phyloP scores from a whole-genome alignment of 2,888 invertebrate genomes.

The Eristalis tenax region DNA sequence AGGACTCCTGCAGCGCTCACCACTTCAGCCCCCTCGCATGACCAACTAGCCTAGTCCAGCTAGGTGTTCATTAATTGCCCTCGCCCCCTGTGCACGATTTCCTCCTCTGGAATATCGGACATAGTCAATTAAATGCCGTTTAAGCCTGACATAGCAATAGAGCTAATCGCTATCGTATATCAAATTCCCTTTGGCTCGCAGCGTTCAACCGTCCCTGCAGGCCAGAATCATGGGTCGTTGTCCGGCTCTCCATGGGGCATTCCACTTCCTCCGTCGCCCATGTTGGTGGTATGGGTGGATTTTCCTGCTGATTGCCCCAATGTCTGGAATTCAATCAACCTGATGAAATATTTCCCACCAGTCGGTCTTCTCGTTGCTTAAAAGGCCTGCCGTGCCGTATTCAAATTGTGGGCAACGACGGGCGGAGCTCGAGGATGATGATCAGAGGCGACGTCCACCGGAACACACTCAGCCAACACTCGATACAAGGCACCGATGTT shows the following conservation, averaged over 20 bases:
- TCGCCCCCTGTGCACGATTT: background rate
- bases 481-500: background rate
- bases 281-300: background rate
- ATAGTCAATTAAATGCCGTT: background rate
- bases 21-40: no score
- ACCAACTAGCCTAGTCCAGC: no score
- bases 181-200: background rate
- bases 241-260: no score
- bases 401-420: background rate
- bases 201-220: background rate
- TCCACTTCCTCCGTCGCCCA: background rate
- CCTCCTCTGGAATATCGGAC: background rate
- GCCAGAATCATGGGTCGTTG: no score
- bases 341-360: conserved; percentile 12
- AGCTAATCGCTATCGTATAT: background rate
- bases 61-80: no score
- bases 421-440: background rate
- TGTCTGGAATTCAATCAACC: background rate
- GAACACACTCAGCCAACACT: background rate
- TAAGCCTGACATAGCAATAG: background rate
- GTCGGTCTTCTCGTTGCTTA: background rate
- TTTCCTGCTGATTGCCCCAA: background rate
- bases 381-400: conserved; percentile 4
- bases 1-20: no score
- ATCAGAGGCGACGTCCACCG: background rate